Evolutionary conservation across 92 coral and sea anemone genomes (phyloP).

Genomic region (Pocillopora grandis): DNA sequence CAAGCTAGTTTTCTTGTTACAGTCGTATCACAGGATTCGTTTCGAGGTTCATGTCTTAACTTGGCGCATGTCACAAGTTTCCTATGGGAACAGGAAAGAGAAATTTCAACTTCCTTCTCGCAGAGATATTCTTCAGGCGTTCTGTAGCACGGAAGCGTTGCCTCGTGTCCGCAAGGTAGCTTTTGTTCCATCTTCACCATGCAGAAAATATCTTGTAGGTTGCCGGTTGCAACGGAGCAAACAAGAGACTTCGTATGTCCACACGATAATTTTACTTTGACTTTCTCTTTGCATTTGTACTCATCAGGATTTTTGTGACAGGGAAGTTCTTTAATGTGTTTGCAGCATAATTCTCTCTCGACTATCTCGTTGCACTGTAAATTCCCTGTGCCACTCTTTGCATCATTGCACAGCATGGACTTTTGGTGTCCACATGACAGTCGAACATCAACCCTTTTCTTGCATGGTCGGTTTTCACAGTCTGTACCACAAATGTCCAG

Average conservation of each 20-base stretch:
- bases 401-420: not conserved
- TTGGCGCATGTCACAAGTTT: constrained; percentile 20
- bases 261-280: constrained; percentile 30
- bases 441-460: not conserved
- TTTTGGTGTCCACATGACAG: constrained; percentile 25
- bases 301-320: constrained; percentile 18
- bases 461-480: constrained; percentile 36
- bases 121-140: not conserved
- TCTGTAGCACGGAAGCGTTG: constrained; percentile 30
- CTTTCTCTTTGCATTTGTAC: constrained; percentile 1
- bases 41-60: not conserved
- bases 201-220: not conserved
- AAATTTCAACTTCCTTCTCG: not conserved
- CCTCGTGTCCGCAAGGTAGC: constrained; percentile 45
- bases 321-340: constrained; percentile 28
- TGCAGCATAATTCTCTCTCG: constrained; percentile 38
- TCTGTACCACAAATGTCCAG: constrained; percentile 19
- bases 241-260: constrained; percentile 27
- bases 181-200: not conserved
- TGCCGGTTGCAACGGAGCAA: constrained; percentile 8
- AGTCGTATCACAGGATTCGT: not conserved
- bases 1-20: constrained; percentile 45
- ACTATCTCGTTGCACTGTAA: constrained; percentile 24
- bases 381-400: not conserved
- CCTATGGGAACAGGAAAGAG: constrained; percentile 25